Conservation (phyloP, 1,140 invertebrate genomes). For the Drosophila takahashii region DNA sequence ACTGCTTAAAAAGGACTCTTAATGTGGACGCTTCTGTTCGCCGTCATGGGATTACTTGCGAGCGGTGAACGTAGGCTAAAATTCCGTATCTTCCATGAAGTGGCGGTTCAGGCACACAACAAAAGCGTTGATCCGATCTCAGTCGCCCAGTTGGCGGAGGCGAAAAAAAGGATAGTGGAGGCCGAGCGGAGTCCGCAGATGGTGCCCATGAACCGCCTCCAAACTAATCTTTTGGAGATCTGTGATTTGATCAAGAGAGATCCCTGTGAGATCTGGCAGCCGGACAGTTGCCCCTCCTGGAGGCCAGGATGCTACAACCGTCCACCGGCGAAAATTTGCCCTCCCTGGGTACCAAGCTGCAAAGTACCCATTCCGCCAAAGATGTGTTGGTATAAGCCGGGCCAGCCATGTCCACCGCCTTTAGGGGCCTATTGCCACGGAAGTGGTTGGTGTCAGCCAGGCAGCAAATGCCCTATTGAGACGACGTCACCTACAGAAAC, state of each 20-base stretch:
- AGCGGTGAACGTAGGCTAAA: not conserved
- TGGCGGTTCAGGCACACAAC: conserved; percentile 3
- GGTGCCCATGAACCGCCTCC: not conserved
- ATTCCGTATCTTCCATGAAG: conserved; percentile 1
- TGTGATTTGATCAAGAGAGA: not conserved
- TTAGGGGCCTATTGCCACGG: conserved; percentile 1
- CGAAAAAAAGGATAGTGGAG: not conserved
- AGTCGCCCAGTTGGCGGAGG: conserved; percentile 1
- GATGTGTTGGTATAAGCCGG: not conserved
- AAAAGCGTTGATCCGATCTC: not conserved
- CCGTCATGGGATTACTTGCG: not conserved
- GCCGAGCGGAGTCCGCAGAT: not conserved
- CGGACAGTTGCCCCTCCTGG: not conserved
- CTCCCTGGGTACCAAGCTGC: not conserved
- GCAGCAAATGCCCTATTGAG: not conserved
- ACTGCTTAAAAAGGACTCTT: not conserved
- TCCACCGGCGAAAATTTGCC: not conserved
- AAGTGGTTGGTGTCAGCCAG: conserved; percentile 4
- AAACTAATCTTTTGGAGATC: not conserved
- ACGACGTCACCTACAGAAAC: not conserved
- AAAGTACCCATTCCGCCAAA: not conserved
- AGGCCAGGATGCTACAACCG: not conserved
- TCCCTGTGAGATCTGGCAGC: not conserved
- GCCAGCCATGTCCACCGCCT: not conserved
- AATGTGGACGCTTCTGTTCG: not conserved